Evolutionary conservation across 2,797 vertebrate species (phyloP).

Genomic region (Acanthurus tractus): DNA sequence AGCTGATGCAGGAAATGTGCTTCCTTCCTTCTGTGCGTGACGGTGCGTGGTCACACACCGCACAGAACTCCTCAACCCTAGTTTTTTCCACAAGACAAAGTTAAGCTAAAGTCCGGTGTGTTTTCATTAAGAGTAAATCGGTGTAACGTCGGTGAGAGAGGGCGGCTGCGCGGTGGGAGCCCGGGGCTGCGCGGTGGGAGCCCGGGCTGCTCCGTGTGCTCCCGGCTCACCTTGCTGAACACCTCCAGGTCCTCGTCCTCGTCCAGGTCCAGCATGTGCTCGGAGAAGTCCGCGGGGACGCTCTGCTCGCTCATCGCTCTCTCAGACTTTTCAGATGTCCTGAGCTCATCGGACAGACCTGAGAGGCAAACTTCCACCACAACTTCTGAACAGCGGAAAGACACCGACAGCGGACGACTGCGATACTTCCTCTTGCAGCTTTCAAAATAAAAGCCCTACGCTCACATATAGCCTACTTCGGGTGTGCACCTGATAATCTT

Average conservation of each 20-base stretch:
- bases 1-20: constrained; percentile 35
- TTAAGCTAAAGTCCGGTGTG: fast-evolving
- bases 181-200: too few species aligned
- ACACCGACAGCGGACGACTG: fast-evolving
- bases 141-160: constrained; percentile 25
- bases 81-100: fast-evolving
- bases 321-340: neutral
- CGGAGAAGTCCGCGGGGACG: constrained; percentile 71
- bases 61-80: fast-evolving
- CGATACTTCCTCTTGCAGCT: fast-evolving
- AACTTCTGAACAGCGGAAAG: constrained; percentile 18
- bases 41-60: neutral
- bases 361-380: constrained; percentile 30
- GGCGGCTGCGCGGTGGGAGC: too few species aligned
- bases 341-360: constrained; percentile 35
- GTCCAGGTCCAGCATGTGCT: constrained; percentile 88
- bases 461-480: too few species aligned
- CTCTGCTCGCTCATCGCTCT: constrained; percentile 72
- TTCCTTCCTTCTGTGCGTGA: neutral
- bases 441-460: constrained; percentile 54
- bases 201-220: too few species aligned
- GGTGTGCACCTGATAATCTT: too few species aligned
- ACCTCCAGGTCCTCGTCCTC: constrained; percentile 97
- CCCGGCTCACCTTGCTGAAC: constrained; percentile 94
- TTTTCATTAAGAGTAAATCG: constrained; percentile 16